Percentiles rank a stretch among this genome's conserved stretches.
These are phyloP conservation scores for Microctonus brassicae DNA, from an alignment of 2,888 invertebrate species.

Conservation along the genomic window DNA sequence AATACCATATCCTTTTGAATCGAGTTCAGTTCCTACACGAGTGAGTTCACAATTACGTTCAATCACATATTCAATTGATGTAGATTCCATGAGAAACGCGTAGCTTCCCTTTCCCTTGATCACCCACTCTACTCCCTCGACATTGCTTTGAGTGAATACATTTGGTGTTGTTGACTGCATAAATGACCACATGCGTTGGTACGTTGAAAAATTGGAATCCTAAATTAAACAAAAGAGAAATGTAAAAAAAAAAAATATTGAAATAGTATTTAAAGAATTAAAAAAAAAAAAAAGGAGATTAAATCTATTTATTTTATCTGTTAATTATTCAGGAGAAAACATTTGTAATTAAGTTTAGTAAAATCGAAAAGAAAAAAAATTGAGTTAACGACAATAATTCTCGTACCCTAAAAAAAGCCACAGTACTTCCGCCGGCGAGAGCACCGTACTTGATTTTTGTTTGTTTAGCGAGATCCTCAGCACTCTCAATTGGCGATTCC, in stretches of 20 bases:
- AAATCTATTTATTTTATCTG: too few relatives aligned
- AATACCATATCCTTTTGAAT: conserved; percentile 94
- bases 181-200: conserved; percentile 92
- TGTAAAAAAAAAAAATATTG: not conserved
- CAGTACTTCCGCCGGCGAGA: conserved; percentile 90
- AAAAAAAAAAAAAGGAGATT: not conserved
- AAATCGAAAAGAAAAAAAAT: not conserved
- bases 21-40: conserved; percentile 85
- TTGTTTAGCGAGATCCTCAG: conserved; percentile 93
- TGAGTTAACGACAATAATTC: not conserved
- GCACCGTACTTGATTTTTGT: conserved; percentile 97
- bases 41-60: conserved; percentile 88
- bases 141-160: conserved; percentile 86
- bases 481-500: conserved; percentile 90
- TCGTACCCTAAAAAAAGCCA: conserved; percentile 87
- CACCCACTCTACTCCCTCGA: conserved; percentile 90
- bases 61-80: conserved; percentile 91
- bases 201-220: conserved; percentile 90
- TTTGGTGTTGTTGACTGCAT: conserved; percentile 89
- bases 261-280: not conserved
- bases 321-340: too few relatives aligned
- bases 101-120: conserved; percentile 83
- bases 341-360: too few relatives aligned
- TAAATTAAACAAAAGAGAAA: conserved; percentile 58
- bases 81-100: conserved; percentile 97